Conservation (phyloP, 23 tunicate species). For the Halocynthia aurantium region DNA sequence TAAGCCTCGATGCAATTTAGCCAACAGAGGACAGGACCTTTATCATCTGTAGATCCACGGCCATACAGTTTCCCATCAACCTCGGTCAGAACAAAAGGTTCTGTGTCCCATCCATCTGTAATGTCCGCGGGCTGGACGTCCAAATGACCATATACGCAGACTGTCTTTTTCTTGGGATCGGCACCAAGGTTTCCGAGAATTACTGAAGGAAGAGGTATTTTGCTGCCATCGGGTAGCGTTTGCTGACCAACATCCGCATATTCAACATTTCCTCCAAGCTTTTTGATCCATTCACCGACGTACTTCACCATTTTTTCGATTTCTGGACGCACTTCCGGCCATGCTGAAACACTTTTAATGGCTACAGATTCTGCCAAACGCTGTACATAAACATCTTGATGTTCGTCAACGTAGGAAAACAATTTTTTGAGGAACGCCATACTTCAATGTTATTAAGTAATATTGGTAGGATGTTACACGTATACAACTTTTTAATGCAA, state of each 20-base stretch:
- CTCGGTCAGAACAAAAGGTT: slow-evolving; percentile 97
- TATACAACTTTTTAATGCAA: too few relatives aligned
- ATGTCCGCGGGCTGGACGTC: slow-evolving; percentile 97
- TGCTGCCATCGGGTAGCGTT: slow-evolving; percentile 68
- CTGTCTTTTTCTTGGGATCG: slow-evolving; percentile 87
- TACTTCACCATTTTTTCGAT: slow-evolving; percentile 58
- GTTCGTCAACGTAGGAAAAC: slow-evolving; percentile 65
- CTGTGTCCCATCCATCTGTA: slow-evolving; percentile 98
- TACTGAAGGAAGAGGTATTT: slow-evolving; percentile 79
- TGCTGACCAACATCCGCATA: slow-evolving; percentile 73
- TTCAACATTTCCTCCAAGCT: slow-evolving; percentile 70
- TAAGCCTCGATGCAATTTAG: slow-evolving; percentile 96
- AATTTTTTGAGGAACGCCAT: slow-evolving; percentile 67
- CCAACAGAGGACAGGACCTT: slow-evolving; percentile 98
- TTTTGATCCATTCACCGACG: slow-evolving; percentile 47
- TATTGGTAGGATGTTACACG: too few relatives aligned
- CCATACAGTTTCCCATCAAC: slow-evolving; percentile 95
- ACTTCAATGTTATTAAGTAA: too few relatives aligned
- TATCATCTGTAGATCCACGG: slow-evolving; percentile 98
- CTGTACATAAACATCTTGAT: slow-evolving; percentile 73
- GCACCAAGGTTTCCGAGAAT: slow-evolving; percentile 78
- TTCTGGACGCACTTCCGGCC: slow-evolving; percentile 84
- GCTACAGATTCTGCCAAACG: slow-evolving; percentile 94
- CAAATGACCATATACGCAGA: slow-evolving; percentile 95
- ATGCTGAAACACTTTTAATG: slow-evolving; percentile 91